Evolutionary conservation across 1,140 invertebrate species (phyloP).

Genomic region (Diachasmimorpha longicaudata): DNA sequence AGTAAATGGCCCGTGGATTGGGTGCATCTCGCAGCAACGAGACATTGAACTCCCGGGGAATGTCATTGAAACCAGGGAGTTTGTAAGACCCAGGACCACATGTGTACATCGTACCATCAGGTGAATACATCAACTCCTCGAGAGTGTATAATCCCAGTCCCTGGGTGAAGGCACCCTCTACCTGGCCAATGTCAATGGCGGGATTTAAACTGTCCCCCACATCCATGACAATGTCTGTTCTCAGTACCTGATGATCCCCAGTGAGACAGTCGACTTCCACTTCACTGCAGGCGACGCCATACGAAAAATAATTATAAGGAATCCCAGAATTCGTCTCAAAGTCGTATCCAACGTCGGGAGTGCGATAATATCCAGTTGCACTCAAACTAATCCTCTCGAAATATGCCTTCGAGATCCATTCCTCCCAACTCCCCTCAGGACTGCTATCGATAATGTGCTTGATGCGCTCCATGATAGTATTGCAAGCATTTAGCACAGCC

Average conservation of each 20-base stretch:
- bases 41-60: conserved; percentile 92
- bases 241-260: conserved; percentile 82
- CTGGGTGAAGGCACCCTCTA: conserved; percentile 93
- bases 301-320: conserved; percentile 83
- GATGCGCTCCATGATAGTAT: conserved; percentile 77
- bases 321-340: conserved; percentile 74
- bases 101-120: conserved; percentile 80
- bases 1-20: conserved; percentile 91
- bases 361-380: conserved; percentile 84
- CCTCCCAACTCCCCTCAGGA: conserved; percentile 84
- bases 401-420: conserved; percentile 85
- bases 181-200: conserved; percentile 94
- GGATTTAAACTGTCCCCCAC: conserved; percentile 91
- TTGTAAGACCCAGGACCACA: conserved; percentile 93
- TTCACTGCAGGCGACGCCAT: conserved; percentile 78
- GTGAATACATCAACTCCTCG: conserved; percentile 87
- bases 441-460: conserved; percentile 78
- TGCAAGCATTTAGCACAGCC: conserved; percentile 89
- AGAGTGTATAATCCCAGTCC: conserved; percentile 91
- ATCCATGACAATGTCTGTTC: conserved; percentile 96
- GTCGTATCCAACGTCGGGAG: conserved; percentile 80
- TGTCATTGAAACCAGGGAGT: conserved; percentile 88
- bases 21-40: conserved; percentile 84
- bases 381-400: conserved; percentile 81
- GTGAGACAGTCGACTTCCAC: conserved; percentile 90